Evolutionary conservation across 2,888 invertebrate species (phyloP), one percentile per base, ranked within the genome.

Genomic region (Agelastica alni): DNA sequence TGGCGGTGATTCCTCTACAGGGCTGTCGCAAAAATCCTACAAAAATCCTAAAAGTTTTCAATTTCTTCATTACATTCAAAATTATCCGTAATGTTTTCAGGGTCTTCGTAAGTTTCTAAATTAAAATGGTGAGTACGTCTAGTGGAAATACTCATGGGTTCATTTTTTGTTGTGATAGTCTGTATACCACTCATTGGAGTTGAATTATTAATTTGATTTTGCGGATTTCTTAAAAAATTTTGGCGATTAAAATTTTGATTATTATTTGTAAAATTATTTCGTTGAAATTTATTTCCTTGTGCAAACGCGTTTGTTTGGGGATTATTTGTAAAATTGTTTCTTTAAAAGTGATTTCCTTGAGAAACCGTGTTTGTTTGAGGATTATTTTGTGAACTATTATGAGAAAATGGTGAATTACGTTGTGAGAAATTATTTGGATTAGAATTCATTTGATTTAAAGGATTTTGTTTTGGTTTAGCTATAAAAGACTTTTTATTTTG

Each of bases 151-250:
- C 22, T 22, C 22, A 22, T 22, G 22, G 22, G 4, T 22, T 22
- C 22, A 22, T 22, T 37, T 14, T 6, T 13, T 2, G 30, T 2
- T 3, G 30, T 10, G 10, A 37, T 37, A 2, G 37, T 13, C 14
- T 42, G 7, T 14, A 42, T 16, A 20, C 42, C 42, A 22, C 28
- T 42, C 28, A 42, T 42, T 10, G 42, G 42, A 14, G 22, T 4
- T 5, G 22, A 22, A 22, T 7, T 4, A 22, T 22, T 22, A 22
- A 22, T 5, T 5, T 10, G 22, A 7, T 22, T 22, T 4, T n/a
- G n/a, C n/a, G n/a, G n/a, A n/a, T n/a, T n/a, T n/a, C n/a, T n/a
- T n/a, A n/a, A n/a, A n/a, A n/a, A n/a, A n/a, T n/a, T n/a, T n/a
- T n/a, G n/a, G n/a, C n/a, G n/a, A n/a, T n/a, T n/a, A n/a, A n/a